Evolutionary conservation across 2,888 invertebrate species (phyloP), one percentile per base, ranked within the genome.

Genomic region (Proisotoma minuta): DNA sequence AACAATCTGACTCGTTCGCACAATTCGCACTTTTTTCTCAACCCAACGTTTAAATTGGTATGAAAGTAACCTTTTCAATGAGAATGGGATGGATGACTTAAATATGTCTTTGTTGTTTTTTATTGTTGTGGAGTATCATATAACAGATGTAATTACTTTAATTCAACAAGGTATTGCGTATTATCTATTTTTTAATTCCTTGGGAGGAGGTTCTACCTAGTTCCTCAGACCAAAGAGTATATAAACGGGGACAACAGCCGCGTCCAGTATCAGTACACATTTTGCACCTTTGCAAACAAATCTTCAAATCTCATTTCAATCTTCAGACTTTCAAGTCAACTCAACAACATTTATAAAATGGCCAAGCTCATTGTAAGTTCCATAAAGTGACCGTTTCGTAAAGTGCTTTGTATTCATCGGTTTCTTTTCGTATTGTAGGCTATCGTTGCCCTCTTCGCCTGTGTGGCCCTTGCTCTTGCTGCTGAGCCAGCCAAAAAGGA

Each of bases 351-450:
- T 34, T 20, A 27, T 47, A 69, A 66, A 70, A 73, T 73, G 73
- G 69, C 66, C 49, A 71, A 68, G 58, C 47, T 70, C 58, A 63
- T 69, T 48, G 73, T 73, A 64, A 73, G 71, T 65, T 18, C 15
- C 4, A 43, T 34, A 34, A 34, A 34, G 15, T 34, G 8, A 34
- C 8, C 8, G 56, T 39, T 56, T 56, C 34, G 12, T 3, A 34
- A 43, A 43, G 18, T 43, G 18, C 20, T 43, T 5, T 59, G n/a
- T 56, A 12, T 15, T 29, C 15, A 28, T 56, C 59, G 20, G 49
- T n/a, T 54, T 57, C 18, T 50, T 39, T 22, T 56, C 22, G 28
- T 22, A 52, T 52, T 39, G 26, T 43, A 72, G 72, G 69, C 63
- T 58, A 51, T 66, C 61, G 22, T 72, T 61, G 69, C 66, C 49